A percentile compares a stretch with the other conserved stretches of the same genome.
These are phyloP conservation scores for Podabrus alpinus DNA, from an alignment of 2,888 invertebrate genomes.

Conservation along the genomic window DNA sequence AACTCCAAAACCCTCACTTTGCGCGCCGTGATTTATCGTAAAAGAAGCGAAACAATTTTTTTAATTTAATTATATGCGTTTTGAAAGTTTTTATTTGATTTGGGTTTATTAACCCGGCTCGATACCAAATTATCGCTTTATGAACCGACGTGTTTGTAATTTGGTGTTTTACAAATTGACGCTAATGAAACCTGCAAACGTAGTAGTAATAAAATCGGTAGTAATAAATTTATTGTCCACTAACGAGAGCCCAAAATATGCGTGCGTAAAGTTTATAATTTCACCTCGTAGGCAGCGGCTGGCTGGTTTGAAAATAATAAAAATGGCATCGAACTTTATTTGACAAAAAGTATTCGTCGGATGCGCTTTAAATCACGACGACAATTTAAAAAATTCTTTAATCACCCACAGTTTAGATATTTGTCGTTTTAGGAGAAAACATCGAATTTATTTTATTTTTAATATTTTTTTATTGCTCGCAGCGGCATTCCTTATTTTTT, in stretches of 20 bases:
- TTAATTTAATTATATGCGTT: neutral
- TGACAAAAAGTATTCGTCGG: no score
- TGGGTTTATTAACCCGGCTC: neutral
- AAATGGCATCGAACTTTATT: no score
- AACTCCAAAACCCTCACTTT: conserved; percentile 18
- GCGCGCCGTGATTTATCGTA: conserved; percentile 21
- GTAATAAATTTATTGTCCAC: neutral
- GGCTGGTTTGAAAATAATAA: no score
- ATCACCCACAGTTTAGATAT: neutral
- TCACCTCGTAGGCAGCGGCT: neutral
- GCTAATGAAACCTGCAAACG: conserved; percentile 4
- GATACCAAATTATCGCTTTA: neutral
- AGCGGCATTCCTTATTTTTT: neutral
- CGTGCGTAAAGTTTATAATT: neutral
- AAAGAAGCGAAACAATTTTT: conserved; percentile 18
- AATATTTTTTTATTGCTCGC: neutral
- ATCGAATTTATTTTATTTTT: neutral
- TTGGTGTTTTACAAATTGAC: conserved; percentile 18
- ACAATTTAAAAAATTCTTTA: neutral
- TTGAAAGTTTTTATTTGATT: neutral
- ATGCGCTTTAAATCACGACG: neutral
- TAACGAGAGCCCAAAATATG: neutral
- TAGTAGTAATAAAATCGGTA: neutral
- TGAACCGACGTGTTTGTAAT: neutral
- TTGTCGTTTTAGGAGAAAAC: neutral